Evolutionary conservation across 2,797 vertebrate species (phyloP), one percentile per base, ranked within the genome.

Genomic region (Vultur gryphus): DNA sequence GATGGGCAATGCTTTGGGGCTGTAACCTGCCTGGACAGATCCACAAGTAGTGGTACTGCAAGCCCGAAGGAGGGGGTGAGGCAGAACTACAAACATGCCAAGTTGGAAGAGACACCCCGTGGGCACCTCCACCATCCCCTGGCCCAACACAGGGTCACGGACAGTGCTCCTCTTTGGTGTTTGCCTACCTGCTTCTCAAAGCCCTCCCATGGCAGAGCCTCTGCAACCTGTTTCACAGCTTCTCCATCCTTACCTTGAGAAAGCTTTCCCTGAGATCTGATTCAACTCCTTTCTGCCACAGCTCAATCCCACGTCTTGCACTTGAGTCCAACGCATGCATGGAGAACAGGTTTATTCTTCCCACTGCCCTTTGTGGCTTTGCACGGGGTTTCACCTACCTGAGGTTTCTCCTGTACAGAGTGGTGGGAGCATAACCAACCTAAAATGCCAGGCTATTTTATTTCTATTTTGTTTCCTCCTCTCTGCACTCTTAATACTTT

Each of bases 291-390:
- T 26, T 9, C 19, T 52, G 31, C 62, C 76, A 2, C 46, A 49
- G 6, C 59, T 70, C 67, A 3, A 3, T 4, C 65, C 64, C 3
- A 1, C 11, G n/a, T 33, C 43, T 26, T 57, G 52, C 3, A 1
- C 39, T 57, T 4, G 3, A 19, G 37, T 13, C 54, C 44, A 49
- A 8, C 49, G 0, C 7, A 3, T 10, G 4, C 8, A 4, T 0
- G n/a, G 13, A 59, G 57, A 12, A 10, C 8, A 7, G 16, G 25
- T n/a, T 43, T 4, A 2, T 29, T 13, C 4, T n/a, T 41, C 43
- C 26, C 12, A 0, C 11, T 76, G 72, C 52, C 78, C 49, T 58
- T 5, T 0, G 3, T 15, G 41, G 25, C n/a, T 90, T 43, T 84
- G 64, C 41, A 15, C 33, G 6, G 78, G 82, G 26, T 39, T 64